Evolutionary conservation across 2,888 invertebrate species (phyloP).

Genomic region (Anarsia innoxiella): DNA sequence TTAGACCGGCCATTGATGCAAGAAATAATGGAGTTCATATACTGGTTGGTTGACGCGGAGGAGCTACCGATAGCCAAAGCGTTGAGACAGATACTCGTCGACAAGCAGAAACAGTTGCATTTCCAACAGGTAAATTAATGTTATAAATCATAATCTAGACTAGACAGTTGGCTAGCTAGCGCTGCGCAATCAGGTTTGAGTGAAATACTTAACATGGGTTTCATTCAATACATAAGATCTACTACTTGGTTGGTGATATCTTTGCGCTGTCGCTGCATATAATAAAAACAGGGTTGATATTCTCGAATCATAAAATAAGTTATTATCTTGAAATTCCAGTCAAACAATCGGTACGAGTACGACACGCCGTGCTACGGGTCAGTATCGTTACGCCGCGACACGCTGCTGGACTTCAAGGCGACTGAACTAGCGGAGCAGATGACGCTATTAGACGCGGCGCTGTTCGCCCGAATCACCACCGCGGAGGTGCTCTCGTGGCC

Average conservation of each 20-base stretch:
- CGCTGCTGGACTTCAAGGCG: conserved; percentile 94
- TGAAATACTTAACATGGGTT: too few species aligned
- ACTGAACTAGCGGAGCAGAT: conserved; percentile 98
- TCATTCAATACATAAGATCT: too few species aligned
- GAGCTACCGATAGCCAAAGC: conserved; percentile 94
- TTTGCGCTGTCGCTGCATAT: too few species aligned
- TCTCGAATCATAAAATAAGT: not conserved
- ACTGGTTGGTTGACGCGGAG: conserved; percentile 92
- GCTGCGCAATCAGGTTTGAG: too few species aligned
- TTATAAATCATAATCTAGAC: too few species aligned
- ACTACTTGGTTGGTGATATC: too few species aligned
- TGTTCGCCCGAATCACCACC: conserved; percentile 97
- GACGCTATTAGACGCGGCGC: conserved; percentile 95
- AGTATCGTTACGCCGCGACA: conserved; percentile 66
- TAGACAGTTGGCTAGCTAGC: too few species aligned
- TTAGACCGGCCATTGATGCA: conserved; percentile 86
- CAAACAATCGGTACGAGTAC: conserved; percentile 60
- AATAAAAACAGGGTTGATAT: too few species aligned
- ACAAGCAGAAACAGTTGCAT: conserved; percentile 82
- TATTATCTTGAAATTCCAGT: conserved; percentile 21
- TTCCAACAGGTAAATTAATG: conserved; percentile 64
- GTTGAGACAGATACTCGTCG: conserved; percentile 90
- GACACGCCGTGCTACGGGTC: conserved; percentile 59
- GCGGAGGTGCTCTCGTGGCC: conserved; percentile 98
- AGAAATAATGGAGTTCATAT: conserved; percentile 93